These are phyloP conservation scores for Synanthedon tipuliformis DNA, from an alignment of 2,888 invertebrate genomes.

Conservation along the genomic window DNA sequence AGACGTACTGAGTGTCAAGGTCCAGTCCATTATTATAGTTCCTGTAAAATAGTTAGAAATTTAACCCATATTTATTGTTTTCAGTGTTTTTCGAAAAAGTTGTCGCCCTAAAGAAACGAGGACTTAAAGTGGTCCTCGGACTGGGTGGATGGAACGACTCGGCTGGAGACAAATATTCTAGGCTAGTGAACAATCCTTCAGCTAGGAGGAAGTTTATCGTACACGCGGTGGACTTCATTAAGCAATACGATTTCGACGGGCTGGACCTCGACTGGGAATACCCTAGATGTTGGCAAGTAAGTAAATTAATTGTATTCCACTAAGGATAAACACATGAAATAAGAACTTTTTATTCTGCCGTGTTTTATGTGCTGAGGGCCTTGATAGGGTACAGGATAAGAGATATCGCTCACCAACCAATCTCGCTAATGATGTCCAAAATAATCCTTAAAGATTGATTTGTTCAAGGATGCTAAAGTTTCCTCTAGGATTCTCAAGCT, in stretches of 20 bases:
- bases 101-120: conserved; percentile 76
- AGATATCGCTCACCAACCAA: too few species aligned
- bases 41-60: background rate
- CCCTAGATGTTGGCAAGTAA: conserved; percentile 90
- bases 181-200: conserved; percentile 79
- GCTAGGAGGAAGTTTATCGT: conserved; percentile 80
- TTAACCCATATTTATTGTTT: conserved; percentile 12
- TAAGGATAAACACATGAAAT: too few species aligned
- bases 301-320: conserved; percentile 3
- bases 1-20: too few species aligned
- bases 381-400: too few species aligned
- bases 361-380: too few species aligned
- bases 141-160: conserved; percentile 97
- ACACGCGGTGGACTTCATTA: conserved; percentile 81
- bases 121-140: conserved; percentile 85
- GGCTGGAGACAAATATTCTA: conserved; percentile 88
- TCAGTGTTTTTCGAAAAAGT: conserved; percentile 89
- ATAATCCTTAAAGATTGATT: too few species aligned
- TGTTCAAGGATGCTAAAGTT: too few species aligned
- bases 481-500: too few species aligned
- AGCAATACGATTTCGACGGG: conserved; percentile 87
- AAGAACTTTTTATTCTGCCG: too few species aligned
- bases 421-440: too few species aligned
- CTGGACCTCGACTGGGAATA: conserved; percentile 96
- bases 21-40: too few species aligned